Evolutionary conservation across 2,113 vertebrate species (phyloP), one percentile per base, ranked within the genome.

Genomic region (Empidonax alnorum): DNA sequence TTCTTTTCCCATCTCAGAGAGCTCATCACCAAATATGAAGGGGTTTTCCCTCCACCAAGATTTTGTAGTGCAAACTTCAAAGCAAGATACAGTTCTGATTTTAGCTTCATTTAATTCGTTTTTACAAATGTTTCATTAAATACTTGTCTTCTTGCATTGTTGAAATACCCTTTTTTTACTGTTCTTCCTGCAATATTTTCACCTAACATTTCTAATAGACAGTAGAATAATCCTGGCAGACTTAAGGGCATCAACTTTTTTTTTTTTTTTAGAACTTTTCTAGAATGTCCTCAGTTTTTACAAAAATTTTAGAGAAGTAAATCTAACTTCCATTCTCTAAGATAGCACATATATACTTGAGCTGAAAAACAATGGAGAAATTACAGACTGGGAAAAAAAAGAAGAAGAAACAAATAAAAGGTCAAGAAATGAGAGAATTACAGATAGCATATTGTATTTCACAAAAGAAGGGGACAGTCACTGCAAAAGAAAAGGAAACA

Each of bases 1-100:
- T 37, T 56, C 10, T 87, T 28, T 49, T 49, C 65, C 66, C 37
- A 20, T 20, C 24, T 80, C 46, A 84, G 72, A 59, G 18, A 63
- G 10, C 6, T 37, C 17, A 49, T 55, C 58, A 44, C 28, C 22
- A 79, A 66, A 76, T 8, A 56, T 1, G 10, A 72, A 41, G 11
- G 56, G 21, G 0, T 1, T 52, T 76, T 24, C 7, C 27, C 39
- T 33, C 10, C 12, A 28, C 20, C 8, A 1, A 1, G 22, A 27
- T n/a, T 49, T 5, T 69, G 42, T 27, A 53, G 10, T 31, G 24
- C 6, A 78, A 65, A 69, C 49, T 75, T 73, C 37, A 68, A 89
- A 42, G n/a, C 18, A 50, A 95, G 87, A 81, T n/a, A 20, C 10
- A 59, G 44, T 41, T 87, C 37, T 37, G 10, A 17, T 52, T 73